These are phyloP conservation scores for Theristicus caerulescens DNA, from an alignment of 2,113 vertebrate species.

Conservation along the genomic window DNA sequence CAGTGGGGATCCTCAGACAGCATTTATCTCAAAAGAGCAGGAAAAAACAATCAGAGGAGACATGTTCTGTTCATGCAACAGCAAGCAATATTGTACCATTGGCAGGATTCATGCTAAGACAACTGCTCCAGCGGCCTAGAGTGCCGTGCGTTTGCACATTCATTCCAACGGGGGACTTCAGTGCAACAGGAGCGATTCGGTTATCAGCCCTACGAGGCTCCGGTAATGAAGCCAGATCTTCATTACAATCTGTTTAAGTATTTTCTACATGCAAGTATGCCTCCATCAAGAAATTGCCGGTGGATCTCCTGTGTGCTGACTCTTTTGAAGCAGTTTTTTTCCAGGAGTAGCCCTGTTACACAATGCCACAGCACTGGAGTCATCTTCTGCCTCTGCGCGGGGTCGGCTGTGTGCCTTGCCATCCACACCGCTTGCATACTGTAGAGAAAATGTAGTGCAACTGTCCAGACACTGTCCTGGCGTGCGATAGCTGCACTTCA, in stretches of 20 bases:
- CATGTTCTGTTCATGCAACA: slow-evolving; percentile 68
- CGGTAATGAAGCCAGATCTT: background rate
- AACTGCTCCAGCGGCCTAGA: background rate
- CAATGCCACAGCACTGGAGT: background rate
- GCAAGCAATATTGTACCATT: slow-evolving; percentile 60
- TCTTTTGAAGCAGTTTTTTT: background rate
- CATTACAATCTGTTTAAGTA: slow-evolving; percentile 21
- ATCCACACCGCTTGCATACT: fast-evolving
- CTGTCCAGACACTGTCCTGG: background rate
- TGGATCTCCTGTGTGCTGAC: background rate
- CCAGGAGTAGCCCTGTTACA: background rate
- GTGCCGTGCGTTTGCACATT: background rate
- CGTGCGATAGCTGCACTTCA: background rate
- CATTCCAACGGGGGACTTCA: background rate
- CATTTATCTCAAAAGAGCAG: slow-evolving; percentile 49
- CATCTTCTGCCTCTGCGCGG: background rate
- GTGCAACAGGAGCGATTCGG: background rate
- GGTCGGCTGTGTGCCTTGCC: background rate
- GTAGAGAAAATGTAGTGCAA: background rate
- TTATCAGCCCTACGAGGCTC: slow-evolving; percentile 23
- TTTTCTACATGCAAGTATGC: background rate
- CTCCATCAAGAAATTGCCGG: background rate
- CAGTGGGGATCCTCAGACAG: background rate
- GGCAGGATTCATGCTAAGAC: slow-evolving; percentile 45
- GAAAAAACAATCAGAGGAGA: slow-evolving; percentile 62